Conservation (phyloP, 2,113 vertebrate species). For the Epinephelus lanceolatus region DNA sequence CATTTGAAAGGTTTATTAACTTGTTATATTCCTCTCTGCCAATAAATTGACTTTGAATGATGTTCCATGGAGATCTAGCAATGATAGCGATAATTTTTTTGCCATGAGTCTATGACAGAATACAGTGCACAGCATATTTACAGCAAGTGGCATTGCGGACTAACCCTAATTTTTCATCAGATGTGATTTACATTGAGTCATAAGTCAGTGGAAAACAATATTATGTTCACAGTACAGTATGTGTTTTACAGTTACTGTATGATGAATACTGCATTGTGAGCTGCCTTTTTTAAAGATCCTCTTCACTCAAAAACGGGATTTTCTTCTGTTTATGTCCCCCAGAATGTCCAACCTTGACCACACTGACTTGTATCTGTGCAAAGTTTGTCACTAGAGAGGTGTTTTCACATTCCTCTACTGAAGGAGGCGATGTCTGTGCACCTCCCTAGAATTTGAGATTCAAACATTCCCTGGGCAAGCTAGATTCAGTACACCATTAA, state of each 20-base stretch:
- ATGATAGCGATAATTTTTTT: slow-evolving; percentile 37
- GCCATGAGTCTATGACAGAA: background rate
- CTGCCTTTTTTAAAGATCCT: background rate
- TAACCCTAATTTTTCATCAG: slow-evolving; percentile 21
- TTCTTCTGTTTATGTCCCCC: no score
- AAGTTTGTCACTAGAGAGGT: no score
- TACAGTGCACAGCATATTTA: background rate
- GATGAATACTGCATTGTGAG: background rate
- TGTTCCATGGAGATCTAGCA: slow-evolving; percentile 46
- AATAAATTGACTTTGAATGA: slow-evolving; percentile 67
- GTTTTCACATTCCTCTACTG: no score
- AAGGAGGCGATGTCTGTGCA: no score
- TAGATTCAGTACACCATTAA: no score
- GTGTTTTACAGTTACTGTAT: background rate
- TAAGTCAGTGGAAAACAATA: slow-evolving; percentile 17
- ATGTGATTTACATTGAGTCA: slow-evolving; percentile 27
- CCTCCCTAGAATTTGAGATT: no score
- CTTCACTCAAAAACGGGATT: no score
- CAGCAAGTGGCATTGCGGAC: background rate
- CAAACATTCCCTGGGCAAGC: no score
- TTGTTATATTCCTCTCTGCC: slow-evolving; percentile 49
- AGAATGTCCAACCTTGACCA: no score
- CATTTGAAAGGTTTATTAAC: slow-evolving; percentile 72
- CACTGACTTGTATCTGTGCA: no score
- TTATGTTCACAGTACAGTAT: slow-evolving; percentile 1